Evolutionary conservation across 1,140 invertebrate species (phyloP).

Genomic region (Homalodisca vitripennis): DNA sequence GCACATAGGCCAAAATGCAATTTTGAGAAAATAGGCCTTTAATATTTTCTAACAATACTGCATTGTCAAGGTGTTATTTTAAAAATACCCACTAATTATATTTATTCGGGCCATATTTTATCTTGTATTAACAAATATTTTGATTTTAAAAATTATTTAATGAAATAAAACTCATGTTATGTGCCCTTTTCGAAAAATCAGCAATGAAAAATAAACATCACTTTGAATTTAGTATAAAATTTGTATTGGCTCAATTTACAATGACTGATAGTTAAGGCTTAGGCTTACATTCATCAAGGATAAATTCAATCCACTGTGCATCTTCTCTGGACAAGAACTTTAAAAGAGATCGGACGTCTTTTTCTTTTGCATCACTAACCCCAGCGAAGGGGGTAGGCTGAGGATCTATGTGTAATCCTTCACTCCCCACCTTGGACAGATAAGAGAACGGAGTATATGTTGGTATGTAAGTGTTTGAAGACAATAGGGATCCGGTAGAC

Average conservation of each 20-base stretch:
- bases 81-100: background rate
- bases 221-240: background rate
- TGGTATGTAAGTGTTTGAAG: slow-evolving; percentile 10
- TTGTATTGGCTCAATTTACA: background rate
- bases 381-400: background rate
- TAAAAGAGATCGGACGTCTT: background rate
- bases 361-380: slow-evolving; percentile 2
- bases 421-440: background rate
- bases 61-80: no score
- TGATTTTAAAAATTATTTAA: background rate
- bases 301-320: slow-evolving; percentile 9
- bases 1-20: no score
- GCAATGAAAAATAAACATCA: background rate
- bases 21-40: no score
- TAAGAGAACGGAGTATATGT: slow-evolving; percentile 11
- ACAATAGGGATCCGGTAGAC: background rate
- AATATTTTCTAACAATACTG: no score
- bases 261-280: background rate
- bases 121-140: background rate
- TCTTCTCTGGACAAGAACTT: background rate
- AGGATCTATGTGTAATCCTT: background rate
- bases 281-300: background rate
- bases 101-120: background rate
- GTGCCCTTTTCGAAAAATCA: background rate
- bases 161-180: background rate